Conservation (phyloP, 1,140 invertebrate species). For the Vanessa tameamea region DNA sequence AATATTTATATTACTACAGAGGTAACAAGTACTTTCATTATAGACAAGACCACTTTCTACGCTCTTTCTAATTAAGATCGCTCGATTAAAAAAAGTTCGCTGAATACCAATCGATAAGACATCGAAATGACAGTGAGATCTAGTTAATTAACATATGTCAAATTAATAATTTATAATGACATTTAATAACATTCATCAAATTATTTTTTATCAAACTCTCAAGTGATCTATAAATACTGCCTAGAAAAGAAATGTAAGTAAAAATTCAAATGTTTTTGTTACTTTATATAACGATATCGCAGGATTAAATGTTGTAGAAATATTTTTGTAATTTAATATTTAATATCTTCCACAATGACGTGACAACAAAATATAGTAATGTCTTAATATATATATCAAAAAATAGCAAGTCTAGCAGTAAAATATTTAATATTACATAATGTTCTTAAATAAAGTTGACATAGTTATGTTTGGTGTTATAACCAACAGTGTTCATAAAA, state of each 20-base stretch:
- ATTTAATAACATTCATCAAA: neutral
- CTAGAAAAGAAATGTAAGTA: neutral
- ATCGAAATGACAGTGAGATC: conserved; percentile 1
- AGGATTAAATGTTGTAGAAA: too few relatives aligned
- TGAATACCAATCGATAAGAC: neutral
- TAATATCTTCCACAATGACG: too few relatives aligned
- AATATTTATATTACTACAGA: neutral
- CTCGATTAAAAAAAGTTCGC: neutral
- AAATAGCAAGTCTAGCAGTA: too few relatives aligned
- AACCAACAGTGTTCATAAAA: conserved; percentile 12
- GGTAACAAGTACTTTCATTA: conserved; percentile 24
- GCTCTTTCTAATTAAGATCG: conserved; percentile 17
- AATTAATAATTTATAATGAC: neutral
- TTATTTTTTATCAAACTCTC: neutral
- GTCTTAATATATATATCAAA: too few relatives aligned
- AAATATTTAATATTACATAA: too few relatives aligned
- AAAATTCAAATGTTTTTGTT: neutral
- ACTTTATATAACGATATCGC: neutral
- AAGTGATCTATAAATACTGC: neutral
- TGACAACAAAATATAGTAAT: too few relatives aligned
- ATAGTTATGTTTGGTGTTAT: neutral
- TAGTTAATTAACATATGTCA: conserved; percentile 4
- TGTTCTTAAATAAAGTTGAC: neutral
- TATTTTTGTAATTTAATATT: too few relatives aligned
- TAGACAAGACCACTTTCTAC: conserved; percentile 22